Evolutionary conservation across 2,797 vertebrate species (phyloP).

Genomic region (Bovichtus diacanthus): DNA sequence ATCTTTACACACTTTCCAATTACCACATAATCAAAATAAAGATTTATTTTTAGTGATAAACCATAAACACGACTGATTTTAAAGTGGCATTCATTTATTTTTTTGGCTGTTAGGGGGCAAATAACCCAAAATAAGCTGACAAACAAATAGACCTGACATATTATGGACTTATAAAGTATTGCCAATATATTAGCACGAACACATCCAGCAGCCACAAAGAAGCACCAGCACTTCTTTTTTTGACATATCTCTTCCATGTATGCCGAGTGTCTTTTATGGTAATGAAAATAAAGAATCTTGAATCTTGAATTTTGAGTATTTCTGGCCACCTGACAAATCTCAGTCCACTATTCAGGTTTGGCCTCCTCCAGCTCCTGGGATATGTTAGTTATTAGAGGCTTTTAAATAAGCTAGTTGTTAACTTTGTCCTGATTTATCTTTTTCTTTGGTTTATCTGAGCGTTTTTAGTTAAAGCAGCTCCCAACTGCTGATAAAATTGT

Average conservation of each 20-base stretch:
- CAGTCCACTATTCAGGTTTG: neutral
- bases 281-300: too few relatives aligned
- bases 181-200: neutral
- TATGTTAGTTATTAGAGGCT: neutral
- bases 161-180: too few relatives aligned
- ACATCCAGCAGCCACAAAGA: neutral
- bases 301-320: neutral
- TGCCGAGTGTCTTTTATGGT: too few relatives aligned
- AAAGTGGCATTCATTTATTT: neutral
- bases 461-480: neutral
- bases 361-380: neutral
- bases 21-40: neutral
- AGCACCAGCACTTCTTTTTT: neutral
- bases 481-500: neutral
- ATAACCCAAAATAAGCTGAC: neutral
- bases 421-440: neutral
- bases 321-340: neutral
- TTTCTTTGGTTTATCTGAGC: neutral
- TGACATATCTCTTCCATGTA: too few relatives aligned
- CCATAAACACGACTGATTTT: neutral
- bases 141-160: neutral
- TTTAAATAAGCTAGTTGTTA: neutral
- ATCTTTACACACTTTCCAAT: neutral
- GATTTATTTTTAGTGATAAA: neutral
- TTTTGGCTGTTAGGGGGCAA: neutral